A percentile compares a stretch with the other conserved stretches of the same genome.
These are phyloP conservation scores for Belgica antarctica DNA, from an alignment of 2,888 invertebrate species.

Conservation along the genomic window DNA sequence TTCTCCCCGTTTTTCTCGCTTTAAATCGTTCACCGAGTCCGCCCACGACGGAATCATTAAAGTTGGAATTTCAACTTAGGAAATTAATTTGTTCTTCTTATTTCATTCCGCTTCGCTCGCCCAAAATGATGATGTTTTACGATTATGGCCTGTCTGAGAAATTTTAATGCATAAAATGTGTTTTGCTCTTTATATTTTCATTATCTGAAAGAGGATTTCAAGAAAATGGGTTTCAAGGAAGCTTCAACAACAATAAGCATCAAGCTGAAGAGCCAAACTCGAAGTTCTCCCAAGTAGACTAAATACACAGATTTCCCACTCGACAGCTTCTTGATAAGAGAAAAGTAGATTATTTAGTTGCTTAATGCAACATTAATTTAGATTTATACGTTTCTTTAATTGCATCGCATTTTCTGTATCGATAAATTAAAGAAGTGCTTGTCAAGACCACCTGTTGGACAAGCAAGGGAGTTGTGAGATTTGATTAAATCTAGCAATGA, in stretches of 20 bases:
- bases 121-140: constrained; percentile 27
- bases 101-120: neutral
- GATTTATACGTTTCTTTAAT: constrained; percentile 2
- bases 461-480: no score
- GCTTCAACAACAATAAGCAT: neutral
- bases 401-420: constrained; percentile 7
- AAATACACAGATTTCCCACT: neutral
- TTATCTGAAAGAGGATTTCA: neutral
- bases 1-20: no score
- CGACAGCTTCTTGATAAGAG: neutral
- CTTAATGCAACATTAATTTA: neutral
- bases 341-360: neutral
- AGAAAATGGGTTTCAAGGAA: neutral
- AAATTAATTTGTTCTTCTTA: neutral
- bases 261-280: neutral
- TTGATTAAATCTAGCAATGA: no score
- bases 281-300: neutral
- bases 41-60: no score
- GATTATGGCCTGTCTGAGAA: constrained; percentile 37
- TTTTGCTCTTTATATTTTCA: constrained; percentile 26
- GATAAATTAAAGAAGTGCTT: constrained; percentile 6
- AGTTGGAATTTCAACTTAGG: no score
- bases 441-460: neutral
- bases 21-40: no score
- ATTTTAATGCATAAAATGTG: constrained; percentile 41